Base-by-base conservation (phyloP, 2,797 vertebrate species). In the Sebastiscus albofasciatus region DNA sequence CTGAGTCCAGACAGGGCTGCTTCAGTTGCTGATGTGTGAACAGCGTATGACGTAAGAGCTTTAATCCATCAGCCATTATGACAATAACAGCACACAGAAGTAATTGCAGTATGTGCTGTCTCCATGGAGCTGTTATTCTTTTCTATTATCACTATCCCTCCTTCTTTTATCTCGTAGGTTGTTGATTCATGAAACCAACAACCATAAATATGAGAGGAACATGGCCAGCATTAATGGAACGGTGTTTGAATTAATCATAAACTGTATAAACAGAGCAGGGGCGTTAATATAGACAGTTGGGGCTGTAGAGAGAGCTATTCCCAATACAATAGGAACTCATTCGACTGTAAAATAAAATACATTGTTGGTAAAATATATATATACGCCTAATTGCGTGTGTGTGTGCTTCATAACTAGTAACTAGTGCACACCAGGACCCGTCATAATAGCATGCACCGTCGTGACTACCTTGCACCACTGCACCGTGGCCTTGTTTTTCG, bases 31-130 rank as follows among this genome's bases (percentile, higher is more conserved):
- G 80, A 85, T 67, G 59, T 75, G 49, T 67, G 68, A 77, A 12
- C 52, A 46, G 70, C 66, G 6, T 46, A 60, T 60, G 78, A 83
- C 39, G 65, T 27, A 72, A 46, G 58, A 74, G 78, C 75, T 64
- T 79, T 54, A 65, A 73, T 67, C 54, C 68, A 76, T 61, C 65
- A 65, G 39, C 59, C 67, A 80, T 87, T 86, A 67, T 34, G 61
- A 24, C 60, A 72, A 33, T 64, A 64, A 66, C 80, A 69, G 54
- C 78, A 54, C 66, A 79, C 74, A 26, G 13, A 49, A 62, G 39
- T 87, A 77, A 87, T 85, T 83, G 77, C 1, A 39, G 13, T 20
- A 49, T 49, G 46, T 46, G 46, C 27, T 58, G 36, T 75, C 36
- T 73, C 49, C 65, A 18, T 72, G 59, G 67, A 69, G 76, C 75